Percentiles rank a stretch among this genome's conserved stretches.
phyloP scores from a whole-genome alignment of 30 jellyfish, hydroid and myxozoan genomes.

The Cassiopea andromeda region DNA sequence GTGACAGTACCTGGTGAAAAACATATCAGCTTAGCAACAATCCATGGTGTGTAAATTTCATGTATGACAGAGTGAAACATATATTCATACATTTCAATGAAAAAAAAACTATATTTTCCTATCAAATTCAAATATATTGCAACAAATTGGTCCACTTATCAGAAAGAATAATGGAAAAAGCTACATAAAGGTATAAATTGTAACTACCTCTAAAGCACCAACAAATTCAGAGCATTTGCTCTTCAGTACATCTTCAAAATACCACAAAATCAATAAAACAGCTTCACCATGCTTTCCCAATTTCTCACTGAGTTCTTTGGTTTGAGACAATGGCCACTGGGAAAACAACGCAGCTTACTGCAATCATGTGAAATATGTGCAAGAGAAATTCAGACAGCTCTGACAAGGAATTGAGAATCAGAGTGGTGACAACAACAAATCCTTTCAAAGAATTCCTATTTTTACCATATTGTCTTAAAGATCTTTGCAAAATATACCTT shows the following conservation, averaged over 20 bases:
- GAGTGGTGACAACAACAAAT: background rate
- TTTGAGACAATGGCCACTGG: conserved; percentile 68
- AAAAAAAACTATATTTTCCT: too few species aligned
- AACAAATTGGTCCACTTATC: background rate
- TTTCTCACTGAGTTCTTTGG: conserved; percentile 53
- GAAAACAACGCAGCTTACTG: background rate
- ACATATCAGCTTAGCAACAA: background rate
- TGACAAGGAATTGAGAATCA: background rate
- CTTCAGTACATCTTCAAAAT: conserved; percentile 81
- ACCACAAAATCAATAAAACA: conserved; percentile 66
- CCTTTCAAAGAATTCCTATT: background rate
- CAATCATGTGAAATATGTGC: too few species aligned
- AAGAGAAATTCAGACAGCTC: background rate
- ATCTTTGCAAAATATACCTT: background rate
- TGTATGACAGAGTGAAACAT: too few species aligned
- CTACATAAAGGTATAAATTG: background rate
- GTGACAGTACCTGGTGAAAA: conserved; percentile 68
- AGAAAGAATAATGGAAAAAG: background rate
- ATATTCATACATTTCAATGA: too few species aligned
- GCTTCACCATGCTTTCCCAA: conserved; percentile 68
- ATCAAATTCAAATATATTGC: too few species aligned
- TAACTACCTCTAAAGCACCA: conserved; percentile 74
- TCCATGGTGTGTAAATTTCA: too few species aligned
- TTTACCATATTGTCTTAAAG: too few species aligned
- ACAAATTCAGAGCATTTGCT: conserved; percentile 74